Evolutionary conservation across 2,797 vertebrate genomes (phyloP).

Genomic region (Merluccius polli): DNA sequence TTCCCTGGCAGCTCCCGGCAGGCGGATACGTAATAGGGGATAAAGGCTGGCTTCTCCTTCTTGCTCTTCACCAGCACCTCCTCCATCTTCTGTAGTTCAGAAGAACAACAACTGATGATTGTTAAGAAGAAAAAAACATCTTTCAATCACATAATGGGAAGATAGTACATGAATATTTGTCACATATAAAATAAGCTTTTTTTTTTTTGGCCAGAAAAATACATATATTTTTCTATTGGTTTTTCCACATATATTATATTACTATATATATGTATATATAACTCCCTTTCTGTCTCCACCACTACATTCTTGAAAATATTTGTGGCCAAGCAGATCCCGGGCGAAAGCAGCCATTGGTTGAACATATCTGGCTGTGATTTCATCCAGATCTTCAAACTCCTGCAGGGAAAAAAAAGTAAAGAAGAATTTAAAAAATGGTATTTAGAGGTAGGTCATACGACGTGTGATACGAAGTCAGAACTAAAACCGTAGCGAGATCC

Average conservation of each 20-base stretch:
- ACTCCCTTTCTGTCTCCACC: slow-evolving; percentile 82
- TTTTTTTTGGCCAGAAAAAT: neutral
- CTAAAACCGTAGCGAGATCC: neutral
- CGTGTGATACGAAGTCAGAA: slow-evolving; percentile 77
- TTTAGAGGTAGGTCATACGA: slow-evolving; percentile 63
- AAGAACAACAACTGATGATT: slow-evolving; percentile 14
- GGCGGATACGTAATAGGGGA: slow-evolving; percentile 81
- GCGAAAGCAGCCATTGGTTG: slow-evolving; percentile 99
- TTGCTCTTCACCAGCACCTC: slow-evolving; percentile 82
- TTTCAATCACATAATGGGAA: neutral
- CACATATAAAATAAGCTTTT: neutral
- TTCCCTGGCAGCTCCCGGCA: slow-evolving; percentile 83
- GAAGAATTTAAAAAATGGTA: slow-evolving; percentile 59
- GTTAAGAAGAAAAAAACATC: neutral
- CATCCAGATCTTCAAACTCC: slow-evolving; percentile 99
- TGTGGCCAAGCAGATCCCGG: slow-evolving; percentile 91
- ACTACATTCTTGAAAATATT: slow-evolving; percentile 91
- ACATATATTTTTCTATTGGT: neutral
- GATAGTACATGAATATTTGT: neutral
- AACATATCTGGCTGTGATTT: slow-evolving; percentile 95
- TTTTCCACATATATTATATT: neutral
- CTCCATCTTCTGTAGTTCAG: slow-evolving; percentile 79
- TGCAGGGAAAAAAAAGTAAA: slow-evolving; percentile 64
- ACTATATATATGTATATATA: slow-evolving; percentile 2
- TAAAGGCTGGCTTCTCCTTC: slow-evolving; percentile 85